Conservation (phyloP, 2,888 invertebrate species). For the Capitulum mitella region DNA sequence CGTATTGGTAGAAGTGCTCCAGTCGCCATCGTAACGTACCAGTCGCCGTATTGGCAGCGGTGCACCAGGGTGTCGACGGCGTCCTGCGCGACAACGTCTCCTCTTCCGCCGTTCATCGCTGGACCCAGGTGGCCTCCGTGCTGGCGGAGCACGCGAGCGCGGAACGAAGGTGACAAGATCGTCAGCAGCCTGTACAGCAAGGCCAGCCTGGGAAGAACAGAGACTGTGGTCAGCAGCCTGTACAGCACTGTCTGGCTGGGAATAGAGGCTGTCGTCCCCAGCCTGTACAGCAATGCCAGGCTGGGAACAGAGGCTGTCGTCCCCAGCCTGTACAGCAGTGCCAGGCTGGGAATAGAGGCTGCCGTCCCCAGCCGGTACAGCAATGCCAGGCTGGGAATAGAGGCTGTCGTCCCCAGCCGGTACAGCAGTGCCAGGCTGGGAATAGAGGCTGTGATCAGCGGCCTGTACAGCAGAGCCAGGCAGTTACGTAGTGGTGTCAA, state of each 20-base stretch:
- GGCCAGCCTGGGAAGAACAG: neutral
- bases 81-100: neutral
- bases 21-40: conserved; percentile 21
- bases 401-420: neutral
- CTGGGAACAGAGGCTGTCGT: neutral
- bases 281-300: too few relatives aligned
- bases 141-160: neutral
- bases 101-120: too few relatives aligned
- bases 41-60: conserved; percentile 31
- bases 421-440: too few relatives aligned
- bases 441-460: too few relatives aligned
- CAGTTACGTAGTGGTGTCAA: too few relatives aligned
- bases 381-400: neutral
- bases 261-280: too few relatives aligned
- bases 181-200: neutral
- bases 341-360: neutral
- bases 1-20: conserved; percentile 27
- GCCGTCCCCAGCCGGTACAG: neutral
- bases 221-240: too few relatives aligned
- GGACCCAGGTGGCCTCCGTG: neutral
- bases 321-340: neutral
- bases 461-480: too few relatives aligned
- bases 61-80: neutral
- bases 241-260: too few relatives aligned
- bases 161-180: neutral